Conservation (phyloP, 2,797 vertebrate genomes). For the Chelidonichthys spinosus region DNA sequence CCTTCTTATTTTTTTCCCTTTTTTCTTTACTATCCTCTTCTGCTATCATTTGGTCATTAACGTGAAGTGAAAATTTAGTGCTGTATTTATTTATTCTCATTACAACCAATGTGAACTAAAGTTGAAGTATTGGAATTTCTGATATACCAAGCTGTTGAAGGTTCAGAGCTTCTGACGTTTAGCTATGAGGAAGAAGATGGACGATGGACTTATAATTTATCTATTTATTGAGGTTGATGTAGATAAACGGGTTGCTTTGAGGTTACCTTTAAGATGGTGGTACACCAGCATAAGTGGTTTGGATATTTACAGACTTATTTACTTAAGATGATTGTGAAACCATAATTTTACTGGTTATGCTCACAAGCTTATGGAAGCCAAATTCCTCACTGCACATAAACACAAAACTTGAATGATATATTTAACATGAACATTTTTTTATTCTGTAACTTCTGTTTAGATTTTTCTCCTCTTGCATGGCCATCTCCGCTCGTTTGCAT, state of each 20-base stretch:
- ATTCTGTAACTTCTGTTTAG: constrained; percentile 38
- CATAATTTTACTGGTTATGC: constrained; percentile 16
- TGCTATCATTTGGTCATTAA: constrained; percentile 39
- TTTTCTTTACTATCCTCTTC: constrained; percentile 26
- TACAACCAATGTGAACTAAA: constrained; percentile 59
- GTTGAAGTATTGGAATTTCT: constrained; percentile 39
- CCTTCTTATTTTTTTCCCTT: constrained; percentile 10
- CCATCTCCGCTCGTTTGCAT: constrained; percentile 66
- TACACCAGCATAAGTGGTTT: neutral
- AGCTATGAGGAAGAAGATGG: neutral
- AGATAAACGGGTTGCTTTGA: constrained; percentile 44
- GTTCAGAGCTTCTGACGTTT: constrained; percentile 27
- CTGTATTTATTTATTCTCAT: constrained; percentile 49
- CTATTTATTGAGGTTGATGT: constrained; percentile 68
- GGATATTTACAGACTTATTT: constrained; percentile 6
- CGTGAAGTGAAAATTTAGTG: constrained; percentile 55
- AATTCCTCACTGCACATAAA: constrained; percentile 21
- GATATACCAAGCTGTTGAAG: constrained; percentile 32
- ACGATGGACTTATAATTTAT: constrained; percentile 19
- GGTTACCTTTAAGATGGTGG: constrained; percentile 5
- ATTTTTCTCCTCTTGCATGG: constrained; percentile 67
- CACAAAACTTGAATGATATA: constrained; percentile 50
- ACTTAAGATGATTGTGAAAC: constrained; percentile 22
- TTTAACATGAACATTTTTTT: constrained; percentile 41
- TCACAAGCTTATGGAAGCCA: constrained; percentile 23